Evolutionary conservation across 2,113 vertebrate species (phyloP).

Genomic region (Gymnarchus niloticus): DNA sequence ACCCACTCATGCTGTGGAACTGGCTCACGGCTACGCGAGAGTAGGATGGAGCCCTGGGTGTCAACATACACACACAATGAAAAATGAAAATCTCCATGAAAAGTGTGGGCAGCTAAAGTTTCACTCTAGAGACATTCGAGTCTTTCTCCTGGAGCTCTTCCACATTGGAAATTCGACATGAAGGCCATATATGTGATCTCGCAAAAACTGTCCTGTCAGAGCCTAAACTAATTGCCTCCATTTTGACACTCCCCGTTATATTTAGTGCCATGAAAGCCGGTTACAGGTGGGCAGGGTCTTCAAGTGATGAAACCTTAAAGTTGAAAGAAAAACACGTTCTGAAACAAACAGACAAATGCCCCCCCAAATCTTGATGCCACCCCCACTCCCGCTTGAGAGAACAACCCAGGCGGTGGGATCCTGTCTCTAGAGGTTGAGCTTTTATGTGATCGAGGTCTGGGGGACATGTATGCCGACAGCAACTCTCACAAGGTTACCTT

Average conservation of each 20-base stretch:
- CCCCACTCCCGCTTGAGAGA: background rate
- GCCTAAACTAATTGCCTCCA: background rate
- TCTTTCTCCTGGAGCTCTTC: background rate
- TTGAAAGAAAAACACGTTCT: background rate
- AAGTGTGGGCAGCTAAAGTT: background rate
- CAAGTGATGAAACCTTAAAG: slow-evolving; percentile 2
- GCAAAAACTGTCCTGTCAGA: background rate
- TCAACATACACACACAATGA: background rate
- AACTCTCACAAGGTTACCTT: background rate
- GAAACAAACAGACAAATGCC: background rate
- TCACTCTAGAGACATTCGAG: background rate
- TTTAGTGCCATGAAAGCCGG: background rate
- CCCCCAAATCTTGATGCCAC: background rate
- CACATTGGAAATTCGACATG: background rate
- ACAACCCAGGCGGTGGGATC: background rate
- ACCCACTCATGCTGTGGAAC: background rate
- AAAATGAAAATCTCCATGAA: background rate
- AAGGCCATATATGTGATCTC: background rate
- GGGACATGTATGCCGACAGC: background rate
- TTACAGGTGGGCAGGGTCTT: background rate
- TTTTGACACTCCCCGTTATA: background rate
- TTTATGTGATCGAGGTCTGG: background rate
- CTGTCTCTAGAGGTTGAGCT: background rate
- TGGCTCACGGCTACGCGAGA: background rate
- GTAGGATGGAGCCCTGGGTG: background rate